Conservation (phyloP, 1,140 invertebrate species). For the Bradysia coprophila region DNA sequence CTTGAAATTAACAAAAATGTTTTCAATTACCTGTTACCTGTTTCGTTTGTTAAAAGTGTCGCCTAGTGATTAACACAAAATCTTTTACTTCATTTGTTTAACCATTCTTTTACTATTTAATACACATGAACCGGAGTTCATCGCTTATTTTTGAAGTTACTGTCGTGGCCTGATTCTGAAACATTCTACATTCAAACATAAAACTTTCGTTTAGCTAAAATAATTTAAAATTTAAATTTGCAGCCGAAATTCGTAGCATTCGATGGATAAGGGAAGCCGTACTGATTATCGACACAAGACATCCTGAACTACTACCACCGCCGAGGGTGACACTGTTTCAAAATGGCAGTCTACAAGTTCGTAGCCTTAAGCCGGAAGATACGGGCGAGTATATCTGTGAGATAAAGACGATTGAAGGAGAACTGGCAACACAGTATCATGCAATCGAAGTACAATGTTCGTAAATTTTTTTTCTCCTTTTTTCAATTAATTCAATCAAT, state of each 20-base stretch:
- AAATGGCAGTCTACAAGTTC: slow-evolving; percentile 52
- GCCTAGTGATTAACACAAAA: not conserved
- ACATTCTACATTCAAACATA: too few relatives aligned
- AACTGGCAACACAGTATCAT: slow-evolving; percentile 44
- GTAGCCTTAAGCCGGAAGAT: slow-evolving; percentile 35
- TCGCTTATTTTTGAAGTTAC: too few relatives aligned
- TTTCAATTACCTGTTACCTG: not conserved
- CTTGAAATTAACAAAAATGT: not conserved
- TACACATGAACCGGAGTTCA: too few relatives aligned
- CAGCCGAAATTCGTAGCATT: too few relatives aligned
- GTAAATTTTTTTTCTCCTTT: slow-evolving; percentile 13
- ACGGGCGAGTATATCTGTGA: slow-evolving; percentile 57
- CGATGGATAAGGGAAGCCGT: slow-evolving; percentile 38
- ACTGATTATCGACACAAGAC: slow-evolving; percentile 39
- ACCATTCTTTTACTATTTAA: too few relatives aligned
- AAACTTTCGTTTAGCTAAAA: too few relatives aligned
- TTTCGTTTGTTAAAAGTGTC: not conserved
- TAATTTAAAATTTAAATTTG: too few relatives aligned
- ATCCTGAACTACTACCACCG: slow-evolving; percentile 24
- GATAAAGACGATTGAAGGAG: slow-evolving; percentile 27
- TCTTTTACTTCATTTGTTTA: too few relatives aligned
- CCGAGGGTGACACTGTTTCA: slow-evolving; percentile 36
- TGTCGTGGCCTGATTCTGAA: too few relatives aligned
- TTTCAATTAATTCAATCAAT: not conserved
- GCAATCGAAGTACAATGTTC: slow-evolving; percentile 58